These are phyloP conservation scores for Bombylius major DNA, from an alignment of 2,888 invertebrate genomes.

Conservation along the genomic window DNA sequence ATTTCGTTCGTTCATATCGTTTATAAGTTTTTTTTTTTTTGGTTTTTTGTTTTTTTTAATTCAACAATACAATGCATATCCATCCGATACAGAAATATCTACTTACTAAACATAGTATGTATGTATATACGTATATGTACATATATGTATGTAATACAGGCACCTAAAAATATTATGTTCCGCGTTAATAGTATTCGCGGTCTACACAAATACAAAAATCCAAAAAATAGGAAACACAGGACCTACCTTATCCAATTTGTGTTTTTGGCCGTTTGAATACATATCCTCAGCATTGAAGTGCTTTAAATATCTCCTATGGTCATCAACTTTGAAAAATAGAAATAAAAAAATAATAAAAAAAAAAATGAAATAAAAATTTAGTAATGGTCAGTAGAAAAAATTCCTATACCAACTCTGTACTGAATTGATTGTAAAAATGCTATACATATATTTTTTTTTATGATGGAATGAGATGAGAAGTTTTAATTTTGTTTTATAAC, in stretches of 20 bases:
- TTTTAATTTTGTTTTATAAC: too few relatives aligned
- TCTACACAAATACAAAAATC: neutral
- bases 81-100: too few relatives aligned
- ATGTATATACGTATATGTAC: too few relatives aligned
- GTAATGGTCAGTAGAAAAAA: too few relatives aligned
- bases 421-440: too few relatives aligned
- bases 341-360: neutral
- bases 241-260: conserved; percentile 14
- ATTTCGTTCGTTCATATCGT: too few relatives aligned
- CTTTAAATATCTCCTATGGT: conserved; percentile 12
- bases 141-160: neutral
- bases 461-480: too few relatives aligned
- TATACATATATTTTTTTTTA: too few relatives aligned
- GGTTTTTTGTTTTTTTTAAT: neutral
- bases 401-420: too few relatives aligned
- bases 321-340: conserved; percentile 5
- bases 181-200: neutral
- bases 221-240: conserved; percentile 4
- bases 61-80: neutral
- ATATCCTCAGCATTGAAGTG: conserved; percentile 5
- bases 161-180: neutral
- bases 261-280: conserved; percentile 14
- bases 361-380: too few relatives aligned
- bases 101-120: neutral
- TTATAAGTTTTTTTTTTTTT: too few relatives aligned